These are phyloP conservation scores for Smittia sp. DNA, from an alignment of 2,888 invertebrate genomes.

Conservation along the genomic window DNA sequence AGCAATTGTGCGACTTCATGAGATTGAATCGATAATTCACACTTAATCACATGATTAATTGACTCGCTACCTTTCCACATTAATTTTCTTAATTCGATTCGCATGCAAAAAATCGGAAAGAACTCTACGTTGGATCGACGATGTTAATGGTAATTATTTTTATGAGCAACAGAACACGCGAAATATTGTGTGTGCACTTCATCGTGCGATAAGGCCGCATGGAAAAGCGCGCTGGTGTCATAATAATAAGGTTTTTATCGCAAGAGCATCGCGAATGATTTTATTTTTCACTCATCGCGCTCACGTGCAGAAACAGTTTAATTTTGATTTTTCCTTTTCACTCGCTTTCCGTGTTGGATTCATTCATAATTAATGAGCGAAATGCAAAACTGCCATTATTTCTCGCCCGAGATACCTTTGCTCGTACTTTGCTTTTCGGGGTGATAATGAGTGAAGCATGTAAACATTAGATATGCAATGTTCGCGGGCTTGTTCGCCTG, in stretches of 20 bases:
- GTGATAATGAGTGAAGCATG: constrained; percentile 1
- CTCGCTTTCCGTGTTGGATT: background rate
- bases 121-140: background rate
- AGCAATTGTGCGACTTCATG: background rate
- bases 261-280: constrained; percentile 6
- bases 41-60: constrained; percentile 28
- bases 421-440: background rate
- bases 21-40: constrained; percentile 20
- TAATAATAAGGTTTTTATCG: constrained; percentile 21
- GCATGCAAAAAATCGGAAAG: constrained; percentile 11
- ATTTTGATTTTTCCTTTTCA: background rate
- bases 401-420: background rate
- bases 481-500: background rate
- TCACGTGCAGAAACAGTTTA: constrained; percentile 22
- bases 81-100: constrained; percentile 11
- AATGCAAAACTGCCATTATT: background rate
- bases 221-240: constrained; percentile 14
- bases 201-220: constrained; percentile 6
- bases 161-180: constrained; percentile 5
- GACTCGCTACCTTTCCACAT: background rate
- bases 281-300: background rate
- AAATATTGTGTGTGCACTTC: constrained; percentile 6
- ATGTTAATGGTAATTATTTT: constrained; percentile 23
- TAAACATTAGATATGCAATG: background rate
- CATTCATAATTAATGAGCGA: constrained; percentile 18